phyloP scores from a whole-genome alignment of 2,113 vertebrate species.

The Sporophila hypoxantha region DNA sequence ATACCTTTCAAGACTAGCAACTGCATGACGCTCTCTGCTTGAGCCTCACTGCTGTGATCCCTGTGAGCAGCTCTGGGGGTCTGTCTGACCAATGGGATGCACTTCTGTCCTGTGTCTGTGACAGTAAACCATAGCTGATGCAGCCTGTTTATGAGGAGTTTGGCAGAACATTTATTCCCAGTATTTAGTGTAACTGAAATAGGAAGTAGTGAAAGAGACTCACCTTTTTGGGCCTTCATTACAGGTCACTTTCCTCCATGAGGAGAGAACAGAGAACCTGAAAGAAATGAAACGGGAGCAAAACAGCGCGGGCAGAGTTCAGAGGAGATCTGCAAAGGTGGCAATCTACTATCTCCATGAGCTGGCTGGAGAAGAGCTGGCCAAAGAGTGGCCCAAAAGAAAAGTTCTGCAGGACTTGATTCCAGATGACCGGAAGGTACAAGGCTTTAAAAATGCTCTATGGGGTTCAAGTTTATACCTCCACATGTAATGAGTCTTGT shows the following conservation, averaged over 20 bases:
- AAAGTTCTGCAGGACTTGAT: constrained; percentile 92
- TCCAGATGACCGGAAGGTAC: constrained; percentile 84
- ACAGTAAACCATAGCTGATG: not conserved
- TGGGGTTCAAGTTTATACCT: not conserved
- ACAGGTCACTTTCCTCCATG: constrained; percentile 66
- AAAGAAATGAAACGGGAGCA: constrained; percentile 72
- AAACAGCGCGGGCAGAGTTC: constrained; percentile 71
- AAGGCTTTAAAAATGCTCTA: not conserved
- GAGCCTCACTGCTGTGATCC: not conserved
- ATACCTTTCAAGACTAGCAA: not conserved
- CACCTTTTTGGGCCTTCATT: not conserved
- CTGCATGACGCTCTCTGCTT: not conserved
- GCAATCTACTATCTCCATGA: constrained; percentile 90
- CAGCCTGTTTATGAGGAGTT: not conserved
- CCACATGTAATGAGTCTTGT: not conserved
- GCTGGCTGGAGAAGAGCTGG: constrained; percentile 85
- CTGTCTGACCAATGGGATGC: not conserved
- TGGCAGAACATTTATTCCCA: not conserved
- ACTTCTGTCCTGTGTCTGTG: not conserved
- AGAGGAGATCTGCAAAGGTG: constrained; percentile 87
- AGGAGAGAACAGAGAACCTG: constrained; percentile 66
- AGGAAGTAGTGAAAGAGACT: not conserved
- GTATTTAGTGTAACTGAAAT: not conserved
- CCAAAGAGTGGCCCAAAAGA: constrained; percentile 92
- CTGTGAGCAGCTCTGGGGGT: not conserved